Percentiles rank a stretch among this genome's conserved stretches.
These are phyloP conservation scores for Zaprionus inermis DNA, from an alignment of 1,140 invertebrate species.

Conservation along the genomic window DNA sequence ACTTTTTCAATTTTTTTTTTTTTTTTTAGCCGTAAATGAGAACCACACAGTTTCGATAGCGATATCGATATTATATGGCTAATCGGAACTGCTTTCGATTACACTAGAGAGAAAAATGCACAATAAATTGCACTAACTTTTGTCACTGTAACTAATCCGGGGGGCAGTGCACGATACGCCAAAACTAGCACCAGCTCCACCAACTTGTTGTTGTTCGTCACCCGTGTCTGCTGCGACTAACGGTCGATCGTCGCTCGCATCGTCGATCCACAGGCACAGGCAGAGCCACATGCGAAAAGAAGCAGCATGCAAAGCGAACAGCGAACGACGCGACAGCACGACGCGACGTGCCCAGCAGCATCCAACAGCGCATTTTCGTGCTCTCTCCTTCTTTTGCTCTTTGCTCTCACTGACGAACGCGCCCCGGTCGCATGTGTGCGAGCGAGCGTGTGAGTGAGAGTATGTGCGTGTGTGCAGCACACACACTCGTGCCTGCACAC, in stretches of 20 bases:
- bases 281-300: slow-evolving; percentile 44
- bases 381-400: slow-evolving; percentile 40
- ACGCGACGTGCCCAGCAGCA: slow-evolving; percentile 45
- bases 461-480: slow-evolving; percentile 24
- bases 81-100: slow-evolving; percentile 16
- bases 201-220: slow-evolving; percentile 82
- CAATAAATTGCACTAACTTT: slow-evolving; percentile 22
- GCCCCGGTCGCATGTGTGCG: not conserved
- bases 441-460: slow-evolving; percentile 17
- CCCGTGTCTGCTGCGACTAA: slow-evolving; percentile 82
- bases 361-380: slow-evolving; percentile 39
- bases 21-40: not conserved
- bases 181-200: slow-evolving; percentile 61
- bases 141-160: slow-evolving; percentile 27
- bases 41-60: not conserved
- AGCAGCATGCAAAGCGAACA: slow-evolving; percentile 40
- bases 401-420: slow-evolving; percentile 5
- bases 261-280: slow-evolving; percentile 52
- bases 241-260: slow-evolving; percentile 52
- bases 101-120: slow-evolving; percentile 15
- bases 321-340: slow-evolving; percentile 43
- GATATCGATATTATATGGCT: slow-evolving; percentile 5
- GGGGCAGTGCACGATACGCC: slow-evolving; percentile 28
- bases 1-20: slow-evolving; percentile 11
- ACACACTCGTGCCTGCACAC: slow-evolving; percentile 34